Evolutionary conservation across 2,797 vertebrate species (phyloP), one percentile per base, ranked within the genome.

Genomic region (Peromyscus attwateri): DNA sequence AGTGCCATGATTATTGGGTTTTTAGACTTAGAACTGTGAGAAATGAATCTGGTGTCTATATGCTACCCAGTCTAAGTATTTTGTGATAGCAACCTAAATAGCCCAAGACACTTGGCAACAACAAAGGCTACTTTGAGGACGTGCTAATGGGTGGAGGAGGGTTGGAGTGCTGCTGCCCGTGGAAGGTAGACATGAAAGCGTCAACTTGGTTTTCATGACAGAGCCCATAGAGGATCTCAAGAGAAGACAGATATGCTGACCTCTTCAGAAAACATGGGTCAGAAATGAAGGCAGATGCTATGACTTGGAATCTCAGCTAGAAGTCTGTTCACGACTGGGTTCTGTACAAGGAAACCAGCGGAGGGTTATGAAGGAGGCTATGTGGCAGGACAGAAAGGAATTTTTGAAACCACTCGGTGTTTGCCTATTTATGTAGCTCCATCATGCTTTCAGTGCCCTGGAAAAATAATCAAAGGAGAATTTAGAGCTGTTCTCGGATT

Each of bases 401-500:
- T 97, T 97, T 98, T 97, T 92, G 85, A 92, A 97, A 97, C 97
- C 96, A 96, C 96, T 95, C 73, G 88, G 95, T 80, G 76, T 97
- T 98, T 96, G 97, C 94, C 94, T 98, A 97, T 98, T 98, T 98
- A 96, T 95, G 97, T 95, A 89, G 93, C 96, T 97, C 37, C 85
- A 75, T 84, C 96, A 92, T 97, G 97, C 96, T 96, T 98, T 98
- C 98, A 98, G 40, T 96, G 97, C 95, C 97, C 89, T 88, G 97
- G 94, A 98, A 98, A 98, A 97, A 95, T 87, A 98, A 98, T 98
- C 96, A 98, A 98, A 98, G 97, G 95, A 96, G 97, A 98, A 97
- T 98, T 98, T 98, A 97, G 98, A 98, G 93, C 97, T 97, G 55
- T 98, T 98, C 96, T 98, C 92, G 93, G 97, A 98, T 98, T 98